phyloP scores from a whole-genome alignment of 2,113 vertebrate genomes.

The Sterrhoptilus dennistouni region DNA sequence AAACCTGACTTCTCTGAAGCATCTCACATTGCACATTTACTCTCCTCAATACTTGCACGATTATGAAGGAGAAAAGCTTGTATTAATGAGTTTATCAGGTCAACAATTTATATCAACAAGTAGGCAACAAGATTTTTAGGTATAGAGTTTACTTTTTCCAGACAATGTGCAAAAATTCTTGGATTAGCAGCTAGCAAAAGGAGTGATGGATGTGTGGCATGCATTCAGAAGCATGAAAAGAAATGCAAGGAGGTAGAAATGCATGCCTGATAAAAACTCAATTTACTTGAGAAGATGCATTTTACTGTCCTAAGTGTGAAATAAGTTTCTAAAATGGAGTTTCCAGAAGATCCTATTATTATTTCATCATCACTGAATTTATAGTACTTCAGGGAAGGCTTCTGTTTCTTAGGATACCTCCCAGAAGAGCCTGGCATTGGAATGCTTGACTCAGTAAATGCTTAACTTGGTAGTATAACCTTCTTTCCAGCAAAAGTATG shows the following conservation, averaged over 20 bases:
- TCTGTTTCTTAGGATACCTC: not conserved
- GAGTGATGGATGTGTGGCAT: not conserved
- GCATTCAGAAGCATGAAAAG: not conserved
- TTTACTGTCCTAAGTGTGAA: not conserved
- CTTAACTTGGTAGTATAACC: not conserved
- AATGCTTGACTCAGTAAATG: conserved; percentile 13
- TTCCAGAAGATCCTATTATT: not conserved
- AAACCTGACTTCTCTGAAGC: not conserved
- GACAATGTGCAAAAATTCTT: not conserved
- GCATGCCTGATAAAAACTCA: not conserved
- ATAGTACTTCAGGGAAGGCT: not conserved
- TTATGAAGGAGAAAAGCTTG: not conserved
- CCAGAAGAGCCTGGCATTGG: not conserved
- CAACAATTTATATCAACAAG: not conserved
- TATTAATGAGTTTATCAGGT: not conserved
- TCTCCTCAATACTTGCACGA: not conserved
- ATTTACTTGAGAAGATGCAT: not conserved
- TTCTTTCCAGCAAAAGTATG: not conserved
- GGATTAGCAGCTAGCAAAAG: not conserved
- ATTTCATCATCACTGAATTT: not conserved
- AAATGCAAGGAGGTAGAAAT: not conserved
- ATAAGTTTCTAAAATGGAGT: not conserved
- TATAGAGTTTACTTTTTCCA: not conserved
- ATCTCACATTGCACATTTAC: not conserved
- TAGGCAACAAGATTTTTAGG: not conserved